These are phyloP conservation scores for Calypte anna DNA, from an alignment of 2,113 vertebrate species.

Conservation along the genomic window DNA sequence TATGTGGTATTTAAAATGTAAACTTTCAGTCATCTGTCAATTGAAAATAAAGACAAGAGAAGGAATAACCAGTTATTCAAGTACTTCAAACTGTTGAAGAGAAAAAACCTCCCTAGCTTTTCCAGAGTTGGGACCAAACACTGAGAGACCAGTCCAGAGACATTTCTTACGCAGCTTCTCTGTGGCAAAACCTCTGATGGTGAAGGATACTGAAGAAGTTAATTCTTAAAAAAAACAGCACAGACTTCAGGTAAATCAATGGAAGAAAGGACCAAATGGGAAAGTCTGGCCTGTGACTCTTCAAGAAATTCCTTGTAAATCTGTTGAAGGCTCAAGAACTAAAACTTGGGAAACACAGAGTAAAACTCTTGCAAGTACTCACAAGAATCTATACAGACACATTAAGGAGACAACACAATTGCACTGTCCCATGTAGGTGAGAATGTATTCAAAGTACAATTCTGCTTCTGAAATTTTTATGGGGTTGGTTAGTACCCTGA, in stretches of 20 bases:
- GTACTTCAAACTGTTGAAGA: not conserved
- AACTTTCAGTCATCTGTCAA: not conserved
- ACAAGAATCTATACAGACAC: not conserved
- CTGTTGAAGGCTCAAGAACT: not conserved
- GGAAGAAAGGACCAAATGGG: not conserved
- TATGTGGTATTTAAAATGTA: slow-evolving; percentile 1
- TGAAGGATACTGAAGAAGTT: not conserved
- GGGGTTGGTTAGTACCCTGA: not conserved
- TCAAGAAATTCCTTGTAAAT: not conserved
- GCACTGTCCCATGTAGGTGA: not conserved
- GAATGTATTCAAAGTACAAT: not conserved
- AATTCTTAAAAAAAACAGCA: not conserved
- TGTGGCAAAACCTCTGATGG: not conserved
- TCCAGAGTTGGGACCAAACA: not conserved
- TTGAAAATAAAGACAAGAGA: slow-evolving; percentile 38
- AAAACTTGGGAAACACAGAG: not conserved
- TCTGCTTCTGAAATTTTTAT: not conserved
- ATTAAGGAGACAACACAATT: not conserved
- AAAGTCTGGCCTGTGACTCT: not conserved
- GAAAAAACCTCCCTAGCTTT: not conserved
- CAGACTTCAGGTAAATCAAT: not conserved
- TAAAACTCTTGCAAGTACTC: not conserved
- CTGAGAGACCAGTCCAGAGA: not conserved
- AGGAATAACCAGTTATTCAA: slow-evolving; percentile 51
- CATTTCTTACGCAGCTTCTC: not conserved